phyloP scores from a whole-genome alignment of 37 sponge, comb jelly and placozoan genomes.

The Axinella damicornis region DNA sequence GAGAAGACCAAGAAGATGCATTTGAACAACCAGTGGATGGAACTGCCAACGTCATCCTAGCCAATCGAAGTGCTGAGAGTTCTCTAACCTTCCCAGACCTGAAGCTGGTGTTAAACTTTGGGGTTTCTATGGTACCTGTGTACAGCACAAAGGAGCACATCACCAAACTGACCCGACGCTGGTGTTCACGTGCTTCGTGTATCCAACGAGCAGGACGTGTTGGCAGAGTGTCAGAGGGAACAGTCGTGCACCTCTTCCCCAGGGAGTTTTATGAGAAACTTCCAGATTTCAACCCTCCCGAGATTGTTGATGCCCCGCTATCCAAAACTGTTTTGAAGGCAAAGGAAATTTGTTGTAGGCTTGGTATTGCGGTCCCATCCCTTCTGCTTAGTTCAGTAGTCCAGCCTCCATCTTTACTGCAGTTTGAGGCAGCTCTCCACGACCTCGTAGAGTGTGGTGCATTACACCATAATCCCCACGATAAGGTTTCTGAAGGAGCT shows the following conservation, averaged over 20 bases:
- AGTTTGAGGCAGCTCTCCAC: constrained; percentile 47
- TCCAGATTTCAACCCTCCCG: constrained; percentile 34
- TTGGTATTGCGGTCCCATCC: constrained; percentile 17
- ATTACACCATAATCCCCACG: neutral
- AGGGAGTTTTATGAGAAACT: constrained; percentile 28
- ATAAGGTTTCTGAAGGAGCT: constrained; percentile 9
- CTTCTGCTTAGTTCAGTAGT: constrained; percentile 14
- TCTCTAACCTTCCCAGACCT: constrained; percentile 64
- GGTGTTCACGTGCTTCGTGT: constrained; percentile 69
- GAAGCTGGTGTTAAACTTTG: constrained; percentile 57
- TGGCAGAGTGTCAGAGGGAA: constrained; percentile 51
- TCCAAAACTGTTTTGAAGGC: constrained; percentile 42
- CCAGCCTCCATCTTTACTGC: constrained; percentile 44
- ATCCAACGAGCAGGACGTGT: constrained; percentile 66
- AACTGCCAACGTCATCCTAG: constrained; percentile 34
- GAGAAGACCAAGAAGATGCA: constrained; percentile 45
- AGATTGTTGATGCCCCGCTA: constrained; percentile 34
- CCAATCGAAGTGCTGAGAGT: constrained; percentile 61
- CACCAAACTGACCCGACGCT: constrained; percentile 20
- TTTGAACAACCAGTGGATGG: constrained; percentile 17
- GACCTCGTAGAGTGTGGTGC: constrained; percentile 46
- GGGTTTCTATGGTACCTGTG: neutral
- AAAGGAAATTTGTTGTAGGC: neutral
- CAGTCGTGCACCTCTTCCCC: constrained; percentile 53
- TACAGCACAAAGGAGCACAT: constrained; percentile 19